Evolutionary conservation across 2,797 vertebrate genomes (phyloP), one percentile per base, ranked within the genome.

Genomic region (Sebastes iracundus): DNA sequence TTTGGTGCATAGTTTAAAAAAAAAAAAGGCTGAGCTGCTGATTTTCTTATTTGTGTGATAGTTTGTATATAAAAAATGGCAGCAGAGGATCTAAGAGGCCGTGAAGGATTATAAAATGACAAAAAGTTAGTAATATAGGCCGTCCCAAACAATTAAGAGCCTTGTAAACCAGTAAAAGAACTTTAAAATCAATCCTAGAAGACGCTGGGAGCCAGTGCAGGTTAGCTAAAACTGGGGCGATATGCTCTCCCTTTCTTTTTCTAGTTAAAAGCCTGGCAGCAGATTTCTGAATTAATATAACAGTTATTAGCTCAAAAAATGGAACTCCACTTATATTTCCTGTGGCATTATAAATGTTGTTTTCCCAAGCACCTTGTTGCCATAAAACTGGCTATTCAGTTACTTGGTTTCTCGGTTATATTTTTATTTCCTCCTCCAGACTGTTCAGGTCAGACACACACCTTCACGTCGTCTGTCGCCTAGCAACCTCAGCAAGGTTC

Each of bases 401-500:
- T 22, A 63, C 23, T 46, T n/a, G 20, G 8, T 11, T 35, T 30
- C 33, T 72, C 38, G 5, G 13, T 18, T 59, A 25, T n/a, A 27
- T 49, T 30, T 55, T 65, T 16, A 71, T 27, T 27, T 80, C 60
- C 27, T 71, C 59, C 38, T 22, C 38, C 67, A 42, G 5, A 68
- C 52, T 59, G 33, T 46, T 69, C 49, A 59, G 11, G 38, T 72
- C 30, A 38, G 4, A 42, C 9, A 42, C 8, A 56, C 61, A 30
- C 16, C 27, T 7, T 79, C 49, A 42, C 14, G 5, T 8, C 46
- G 18, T 49, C 46, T 27, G 78, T 83, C 32, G 9, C 79, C 46
- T 69, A 69, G 73, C 82, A 87, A 84, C 81, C 58, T 55, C 30
- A 32, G 22, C 12, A 18, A 56, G 35, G 35, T 49, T 33, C 6